A percentile compares a stretch with the other conserved stretches of the same genome.
phyloP scores from a whole-genome alignment of 2,888 invertebrate species.

The Buathra laborator region DNA sequence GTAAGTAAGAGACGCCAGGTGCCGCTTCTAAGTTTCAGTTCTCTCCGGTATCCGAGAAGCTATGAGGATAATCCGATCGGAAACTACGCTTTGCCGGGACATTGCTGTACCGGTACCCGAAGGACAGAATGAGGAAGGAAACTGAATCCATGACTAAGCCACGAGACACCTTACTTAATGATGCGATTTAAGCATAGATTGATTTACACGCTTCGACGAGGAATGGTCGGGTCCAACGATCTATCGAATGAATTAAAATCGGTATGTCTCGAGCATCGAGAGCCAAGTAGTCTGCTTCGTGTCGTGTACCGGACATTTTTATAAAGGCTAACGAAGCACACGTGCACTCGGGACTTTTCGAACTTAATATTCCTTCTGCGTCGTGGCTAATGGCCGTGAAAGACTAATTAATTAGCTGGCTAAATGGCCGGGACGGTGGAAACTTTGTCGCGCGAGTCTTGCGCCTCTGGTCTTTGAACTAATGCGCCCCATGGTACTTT shows the following conservation, averaged over 20 bases:
- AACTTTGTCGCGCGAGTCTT: slow-evolving; percentile 40
- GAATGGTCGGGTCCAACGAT: slow-evolving; percentile 64
- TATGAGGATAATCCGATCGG: slow-evolving; percentile 14
- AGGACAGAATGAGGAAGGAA: neutral
- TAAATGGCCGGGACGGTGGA: slow-evolving; percentile 56
- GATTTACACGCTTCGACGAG: slow-evolving; percentile 74
- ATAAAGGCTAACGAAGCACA: slow-evolving; percentile 65
- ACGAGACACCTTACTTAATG: slow-evolving; percentile 72
- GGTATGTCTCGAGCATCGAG: neutral
- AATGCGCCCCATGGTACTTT: slow-evolving; percentile 3
- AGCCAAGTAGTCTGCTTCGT: neutral
- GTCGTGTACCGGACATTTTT: neutral
- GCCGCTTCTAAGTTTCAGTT: neutral
- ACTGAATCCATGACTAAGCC: slow-evolving; percentile 2
- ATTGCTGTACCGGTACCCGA: neutral
- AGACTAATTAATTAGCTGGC: slow-evolving; percentile 75
- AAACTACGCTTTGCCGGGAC: slow-evolving; percentile 69
- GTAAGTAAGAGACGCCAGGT: neutral
- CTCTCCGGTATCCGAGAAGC: neutral
- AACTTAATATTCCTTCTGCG: slow-evolving; percentile 76
- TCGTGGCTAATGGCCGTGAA: slow-evolving; percentile 73
- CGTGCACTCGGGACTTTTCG: slow-evolving; percentile 72
- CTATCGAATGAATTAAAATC: slow-evolving; percentile 10
- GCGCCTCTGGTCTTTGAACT: slow-evolving; percentile 24
- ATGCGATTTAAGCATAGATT: slow-evolving; percentile 74